A percentile compares a stretch with the other conserved stretches of the same genome.
phyloP scores from a whole-genome alignment of 2,113 vertebrate species.

The Xiphias gladius region DNA sequence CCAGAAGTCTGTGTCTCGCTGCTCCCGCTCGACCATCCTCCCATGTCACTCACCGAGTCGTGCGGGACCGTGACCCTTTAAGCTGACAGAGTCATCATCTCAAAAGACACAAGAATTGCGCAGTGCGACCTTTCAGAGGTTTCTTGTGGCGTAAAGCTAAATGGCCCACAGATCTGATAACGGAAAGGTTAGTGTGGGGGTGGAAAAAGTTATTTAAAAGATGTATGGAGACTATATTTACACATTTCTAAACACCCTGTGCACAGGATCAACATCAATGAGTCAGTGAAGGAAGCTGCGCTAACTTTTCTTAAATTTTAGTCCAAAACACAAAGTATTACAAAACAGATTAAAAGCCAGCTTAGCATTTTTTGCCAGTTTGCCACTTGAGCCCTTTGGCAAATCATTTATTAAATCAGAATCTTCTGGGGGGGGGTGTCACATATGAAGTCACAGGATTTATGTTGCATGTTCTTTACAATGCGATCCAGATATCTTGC shows the following conservation, averaged over 20 bases:
- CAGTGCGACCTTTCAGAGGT: not conserved
- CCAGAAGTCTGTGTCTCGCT: conserved; percentile 7
- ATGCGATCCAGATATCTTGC: not conserved
- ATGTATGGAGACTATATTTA: not conserved
- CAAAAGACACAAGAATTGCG: no score
- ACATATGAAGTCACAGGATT: not conserved
- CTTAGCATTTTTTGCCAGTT: no score
- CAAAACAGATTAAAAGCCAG: no score
- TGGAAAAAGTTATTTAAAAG: not conserved
- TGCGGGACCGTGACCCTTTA: not conserved
- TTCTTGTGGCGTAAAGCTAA: not conserved
- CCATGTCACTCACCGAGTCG: not conserved
- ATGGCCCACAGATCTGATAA: not conserved
- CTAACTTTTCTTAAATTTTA: no score
- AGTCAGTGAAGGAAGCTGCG: no score
- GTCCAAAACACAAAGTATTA: no score
- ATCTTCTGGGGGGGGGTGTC: not conserved
- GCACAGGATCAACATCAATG: no score
- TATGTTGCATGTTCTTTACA: not conserved
- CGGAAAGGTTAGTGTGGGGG: not conserved
- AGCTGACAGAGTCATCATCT: not conserved
- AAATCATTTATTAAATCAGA: conserved; percentile 3
- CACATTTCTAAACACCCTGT: no score
- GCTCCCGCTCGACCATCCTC: not conserved
- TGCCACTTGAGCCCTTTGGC: no score